Evolutionary conservation across 2,888 invertebrate genomes (phyloP).

Genomic region (Aricia artaxerxes): DNA sequence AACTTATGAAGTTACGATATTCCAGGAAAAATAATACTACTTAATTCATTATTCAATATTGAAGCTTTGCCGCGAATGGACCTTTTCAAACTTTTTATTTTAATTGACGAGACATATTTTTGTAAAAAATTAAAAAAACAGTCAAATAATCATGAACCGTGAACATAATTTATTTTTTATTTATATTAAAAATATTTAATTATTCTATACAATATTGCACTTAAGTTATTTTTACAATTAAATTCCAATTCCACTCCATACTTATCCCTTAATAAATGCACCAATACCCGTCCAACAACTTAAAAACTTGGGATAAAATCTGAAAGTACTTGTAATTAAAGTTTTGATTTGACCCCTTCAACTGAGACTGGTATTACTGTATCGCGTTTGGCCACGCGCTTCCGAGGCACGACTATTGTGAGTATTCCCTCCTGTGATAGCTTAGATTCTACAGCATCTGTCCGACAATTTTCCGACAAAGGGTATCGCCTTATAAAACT

Average conservation of each 20-base stretch:
- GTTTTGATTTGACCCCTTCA: conserved; percentile 52
- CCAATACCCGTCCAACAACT: neutral
- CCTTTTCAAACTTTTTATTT: too few relatives aligned
- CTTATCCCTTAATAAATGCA: neutral
- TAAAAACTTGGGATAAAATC: neutral
- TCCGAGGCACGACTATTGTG: conserved; percentile 53
- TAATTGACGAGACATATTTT: too few relatives aligned
- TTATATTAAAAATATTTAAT: neutral
- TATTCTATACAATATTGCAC: neutral
- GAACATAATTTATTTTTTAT: too few relatives aligned
- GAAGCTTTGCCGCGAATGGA: too few relatives aligned
- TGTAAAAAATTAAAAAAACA: too few relatives aligned
- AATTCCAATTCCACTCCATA: neutral
- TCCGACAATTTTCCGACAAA: conserved; percentile 55
- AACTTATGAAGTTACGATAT: too few relatives aligned
- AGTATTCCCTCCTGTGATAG: conserved; percentile 58
- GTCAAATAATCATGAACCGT: too few relatives aligned
- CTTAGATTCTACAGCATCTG: conserved; percentile 55
- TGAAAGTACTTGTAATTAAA: conserved; percentile 44
- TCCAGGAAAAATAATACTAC: too few relatives aligned
- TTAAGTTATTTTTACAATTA: neutral
- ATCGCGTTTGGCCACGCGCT: conserved; percentile 50
- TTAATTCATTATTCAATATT: too few relatives aligned
- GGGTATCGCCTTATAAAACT: conserved; percentile 58
- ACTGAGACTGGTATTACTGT: conserved; percentile 60